A percentile compares a stretch with the other conserved stretches of the same genome.
phyloP scores from a whole-genome alignment of 2,797 vertebrate species.

The Epinephelus awoara region DNA sequence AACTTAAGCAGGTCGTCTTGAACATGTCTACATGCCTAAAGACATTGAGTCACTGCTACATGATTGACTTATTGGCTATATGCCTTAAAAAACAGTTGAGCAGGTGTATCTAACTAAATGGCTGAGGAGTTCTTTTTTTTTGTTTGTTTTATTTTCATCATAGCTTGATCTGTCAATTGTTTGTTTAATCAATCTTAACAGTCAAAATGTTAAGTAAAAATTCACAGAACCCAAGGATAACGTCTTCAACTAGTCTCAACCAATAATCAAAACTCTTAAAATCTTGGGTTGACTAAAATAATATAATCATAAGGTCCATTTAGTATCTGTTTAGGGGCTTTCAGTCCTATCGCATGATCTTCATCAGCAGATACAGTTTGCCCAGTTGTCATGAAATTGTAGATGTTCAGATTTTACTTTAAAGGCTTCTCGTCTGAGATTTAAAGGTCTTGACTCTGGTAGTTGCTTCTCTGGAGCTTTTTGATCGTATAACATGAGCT shows the following conservation, averaged over 20 bases:
- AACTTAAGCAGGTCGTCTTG: too few relatives aligned
- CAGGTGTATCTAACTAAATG: too few relatives aligned
- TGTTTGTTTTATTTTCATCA: not conserved
- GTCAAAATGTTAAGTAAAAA: not conserved
- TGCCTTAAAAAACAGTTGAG: too few relatives aligned
- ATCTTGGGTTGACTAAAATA: not conserved
- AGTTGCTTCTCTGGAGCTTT: not conserved
- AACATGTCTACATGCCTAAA: too few relatives aligned
- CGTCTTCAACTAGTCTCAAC: not conserved
- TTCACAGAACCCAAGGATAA: too few relatives aligned
- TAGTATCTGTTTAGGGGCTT: not conserved
- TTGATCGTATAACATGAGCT: too few relatives aligned
- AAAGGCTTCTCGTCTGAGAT: not conserved
- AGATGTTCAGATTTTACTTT: not conserved
- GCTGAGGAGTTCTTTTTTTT: too few relatives aligned
- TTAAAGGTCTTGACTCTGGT: not conserved
- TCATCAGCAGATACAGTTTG: not conserved
- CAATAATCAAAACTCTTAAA: not conserved
- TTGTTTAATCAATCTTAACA: not conserved
- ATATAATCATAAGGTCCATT: not conserved
- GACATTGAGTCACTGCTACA: too few relatives aligned
- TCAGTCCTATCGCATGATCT: not conserved
- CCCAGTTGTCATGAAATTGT: not conserved
- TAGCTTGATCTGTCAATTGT: not conserved
- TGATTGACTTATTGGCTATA: too few relatives aligned